A percentile compares a stretch with the other conserved stretches of the same genome.
phyloP scores from a whole-genome alignment of 2,797 vertebrate species.

The Crenuchus spilurus region DNA sequence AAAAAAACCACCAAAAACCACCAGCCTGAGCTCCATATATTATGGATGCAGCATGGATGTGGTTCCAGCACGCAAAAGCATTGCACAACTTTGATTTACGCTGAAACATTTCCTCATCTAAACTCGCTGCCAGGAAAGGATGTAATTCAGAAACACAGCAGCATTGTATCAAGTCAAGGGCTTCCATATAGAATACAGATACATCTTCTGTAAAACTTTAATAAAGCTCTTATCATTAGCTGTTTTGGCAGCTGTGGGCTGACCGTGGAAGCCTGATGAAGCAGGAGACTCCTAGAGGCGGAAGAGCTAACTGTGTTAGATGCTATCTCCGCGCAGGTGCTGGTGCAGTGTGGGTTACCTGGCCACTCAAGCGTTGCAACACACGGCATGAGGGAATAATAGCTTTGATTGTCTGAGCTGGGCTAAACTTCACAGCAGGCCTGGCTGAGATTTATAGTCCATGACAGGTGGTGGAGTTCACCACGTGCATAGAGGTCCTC shows the following conservation, averaged over 20 bases:
- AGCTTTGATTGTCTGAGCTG: slow-evolving; percentile 36
- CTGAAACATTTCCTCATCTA: background rate
- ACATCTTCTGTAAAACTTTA: background rate
- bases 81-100: background rate
- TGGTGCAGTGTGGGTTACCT: slow-evolving; percentile 23
- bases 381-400: slow-evolving; percentile 37
- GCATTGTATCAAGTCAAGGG: background rate
- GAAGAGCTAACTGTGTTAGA: slow-evolving; percentile 39
- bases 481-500: slow-evolving; percentile 20
- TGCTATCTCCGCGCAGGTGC: slow-evolving; percentile 52
- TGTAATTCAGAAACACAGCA: background rate
- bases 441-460: slow-evolving; percentile 35
- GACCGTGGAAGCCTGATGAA: background rate
- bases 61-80: background rate
- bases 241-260: background rate
- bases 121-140: background rate
- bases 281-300: background rate
- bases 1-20: background rate
- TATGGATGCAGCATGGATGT: background rate
- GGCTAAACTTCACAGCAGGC: slow-evolving; percentile 35
- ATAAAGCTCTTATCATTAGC: background rate
- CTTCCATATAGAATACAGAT: background rate
- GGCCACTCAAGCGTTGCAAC: slow-evolving; percentile 32
- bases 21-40: background rate
- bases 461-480: slow-evolving; percentile 32